Base-by-base conservation (phyloP, 1,140 invertebrate genomes). In the Liolophura sinensis region DNA sequence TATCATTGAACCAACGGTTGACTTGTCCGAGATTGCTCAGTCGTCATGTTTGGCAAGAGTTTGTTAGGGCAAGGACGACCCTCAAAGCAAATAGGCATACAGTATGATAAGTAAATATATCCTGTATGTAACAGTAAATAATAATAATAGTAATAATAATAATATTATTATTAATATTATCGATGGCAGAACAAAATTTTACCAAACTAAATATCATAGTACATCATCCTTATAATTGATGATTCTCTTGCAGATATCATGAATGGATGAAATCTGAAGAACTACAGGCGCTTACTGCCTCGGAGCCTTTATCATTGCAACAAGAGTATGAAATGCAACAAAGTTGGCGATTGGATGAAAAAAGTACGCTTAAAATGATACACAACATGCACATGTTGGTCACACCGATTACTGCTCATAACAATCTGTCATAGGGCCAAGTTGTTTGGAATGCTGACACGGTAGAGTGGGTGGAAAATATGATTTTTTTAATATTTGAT, bases 261-360 rank as follows among this genome's bases (percentile, higher is more conserved):
- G 79, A 88, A 70, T 98, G 96, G 96, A 98, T 98, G 96, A 88
- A 92, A 81, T 91, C 90, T 60, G 82, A 88, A 75, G 91, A 93
- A 82, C 85, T 98, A 20, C 91, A 91, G 77, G 81, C 89, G 63
- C 81, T 95, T 15, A 98, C 96, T 11, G 94, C 91, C 20, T 98
- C 95, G 0, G 93, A 97, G 81, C 90, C 91, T 16, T 86, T 98
- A 20, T 88, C 90, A 3, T 78, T 97, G 46, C 88, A 91, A 65
- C 88, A 97, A 81, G 95, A 97, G 85, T 97, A 91, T 86, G 85
- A 89, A 68, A 98, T 98, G 96, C 95, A 97, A 84, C 84, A 88
- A 77, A 89, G 87, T 49, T 98, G 96, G 96, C 85, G 87, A 58
- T 83, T 90, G 69, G 95, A 97, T 87, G 85, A 90, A 76, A 90